Conservation (phyloP, 1,140 invertebrate species). For the Caenorhabditis remanei region DNA sequence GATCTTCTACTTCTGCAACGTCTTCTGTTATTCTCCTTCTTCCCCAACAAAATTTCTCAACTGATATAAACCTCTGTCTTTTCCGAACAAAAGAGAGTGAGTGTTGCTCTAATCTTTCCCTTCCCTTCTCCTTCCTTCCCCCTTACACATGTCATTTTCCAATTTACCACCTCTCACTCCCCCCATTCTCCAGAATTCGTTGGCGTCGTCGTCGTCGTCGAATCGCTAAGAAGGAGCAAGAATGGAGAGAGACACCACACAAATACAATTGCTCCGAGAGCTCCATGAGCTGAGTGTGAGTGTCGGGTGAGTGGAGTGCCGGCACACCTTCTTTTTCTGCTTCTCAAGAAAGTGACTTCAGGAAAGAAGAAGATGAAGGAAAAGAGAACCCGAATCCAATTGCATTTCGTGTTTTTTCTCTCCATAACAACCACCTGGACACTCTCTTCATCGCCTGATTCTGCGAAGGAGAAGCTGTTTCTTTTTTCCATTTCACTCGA, state of each 20-base stretch:
- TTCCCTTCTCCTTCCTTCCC: neutral
- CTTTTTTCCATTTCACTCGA: neutral
- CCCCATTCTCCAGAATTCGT: neutral
- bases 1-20: neutral
- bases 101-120: constrained; percentile 11
- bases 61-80: neutral
- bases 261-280: constrained; percentile 15
- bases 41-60: neutral
- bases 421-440: constrained; percentile 33
- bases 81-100: neutral
- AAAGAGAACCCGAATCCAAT: constrained; percentile 3
- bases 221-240: neutral
- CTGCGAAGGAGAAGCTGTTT: neutral
- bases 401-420: neutral
- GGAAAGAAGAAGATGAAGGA: neutral
- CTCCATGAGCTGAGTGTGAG: neutral
- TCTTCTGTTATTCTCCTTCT: neutral
- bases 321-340: neutral
- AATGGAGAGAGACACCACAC: neutral
- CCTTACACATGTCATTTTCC: constrained; percentile 38
- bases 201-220: neutral
- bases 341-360: neutral
- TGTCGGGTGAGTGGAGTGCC: neutral
- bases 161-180: constrained; percentile 10
- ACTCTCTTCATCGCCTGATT: neutral